phyloP scores from a whole-genome alignment of 2,797 vertebrate species.

The Onychomys arenicola region DNA sequence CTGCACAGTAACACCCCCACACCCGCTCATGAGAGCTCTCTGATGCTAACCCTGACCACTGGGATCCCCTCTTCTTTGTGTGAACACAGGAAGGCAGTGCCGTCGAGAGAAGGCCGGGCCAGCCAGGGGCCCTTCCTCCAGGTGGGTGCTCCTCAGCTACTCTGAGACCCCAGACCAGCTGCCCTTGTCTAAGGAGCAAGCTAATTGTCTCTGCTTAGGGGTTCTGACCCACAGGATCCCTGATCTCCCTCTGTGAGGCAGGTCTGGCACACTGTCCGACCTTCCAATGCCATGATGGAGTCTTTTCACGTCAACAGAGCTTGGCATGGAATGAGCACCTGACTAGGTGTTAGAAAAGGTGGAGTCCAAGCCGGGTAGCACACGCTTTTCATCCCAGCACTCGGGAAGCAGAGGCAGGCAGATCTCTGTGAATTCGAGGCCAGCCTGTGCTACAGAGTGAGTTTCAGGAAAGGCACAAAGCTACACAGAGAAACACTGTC shows the following conservation, averaged over 20 bases:
- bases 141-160: neutral
- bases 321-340: accelerated
- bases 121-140: neutral
- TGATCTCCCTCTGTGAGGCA: neutral
- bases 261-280: accelerated
- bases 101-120: too few relatives aligned
- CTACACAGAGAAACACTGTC: too few relatives aligned
- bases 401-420: too few relatives aligned
- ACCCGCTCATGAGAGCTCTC: neutral
- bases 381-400: too few relatives aligned
- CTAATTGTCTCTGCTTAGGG: accelerated
- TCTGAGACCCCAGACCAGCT: neutral
- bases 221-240: accelerated
- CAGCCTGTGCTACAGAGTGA: too few relatives aligned
- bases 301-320: neutral
- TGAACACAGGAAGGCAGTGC: neutral
- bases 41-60: accelerated
- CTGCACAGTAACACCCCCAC: neutral
- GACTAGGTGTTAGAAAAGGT: neutral
- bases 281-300: accelerated
- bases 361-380: too few relatives aligned
- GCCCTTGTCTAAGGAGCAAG: neutral
- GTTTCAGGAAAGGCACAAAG: too few relatives aligned
- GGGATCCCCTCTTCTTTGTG: accelerated
- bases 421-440: too few relatives aligned